phyloP scores from a whole-genome alignment of 2,888 invertebrate genomes.

The Ormyrus thymus region DNA sequence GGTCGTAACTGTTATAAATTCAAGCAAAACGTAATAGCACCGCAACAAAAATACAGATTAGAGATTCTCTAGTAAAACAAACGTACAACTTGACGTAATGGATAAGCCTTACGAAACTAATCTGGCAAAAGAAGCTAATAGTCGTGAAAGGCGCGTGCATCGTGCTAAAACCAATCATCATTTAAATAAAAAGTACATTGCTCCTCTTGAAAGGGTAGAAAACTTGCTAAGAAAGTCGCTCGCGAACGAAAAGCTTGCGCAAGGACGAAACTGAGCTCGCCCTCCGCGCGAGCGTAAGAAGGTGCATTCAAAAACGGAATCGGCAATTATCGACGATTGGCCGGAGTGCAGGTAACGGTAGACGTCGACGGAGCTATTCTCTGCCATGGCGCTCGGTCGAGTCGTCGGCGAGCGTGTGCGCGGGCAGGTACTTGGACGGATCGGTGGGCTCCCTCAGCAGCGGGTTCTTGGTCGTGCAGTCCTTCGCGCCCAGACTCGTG shows the following conservation, averaged over 20 bases:
- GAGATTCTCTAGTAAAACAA: slow-evolving; percentile 34
- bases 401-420: slow-evolving; percentile 67
- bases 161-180: slow-evolving; percentile 5
- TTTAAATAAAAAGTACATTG: neutral
- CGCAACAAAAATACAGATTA: slow-evolving; percentile 9
- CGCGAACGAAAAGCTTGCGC: too few species aligned
- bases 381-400: slow-evolving; percentile 70
- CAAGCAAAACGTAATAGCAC: slow-evolving; percentile 4
- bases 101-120: slow-evolving; percentile 40
- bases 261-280: too few species aligned
- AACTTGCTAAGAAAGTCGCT: too few species aligned
- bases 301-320: too few species aligned
- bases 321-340: too few species aligned
- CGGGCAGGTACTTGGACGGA: slow-evolving; percentile 67
- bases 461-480: slow-evolving; percentile 68
- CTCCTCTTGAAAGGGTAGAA: too few species aligned
- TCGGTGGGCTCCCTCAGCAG: slow-evolving; percentile 66
- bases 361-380: too few species aligned
- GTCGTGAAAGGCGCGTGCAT: slow-evolving; percentile 19
- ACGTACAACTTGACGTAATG: slow-evolving; percentile 38
- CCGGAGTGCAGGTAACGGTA: too few species aligned
- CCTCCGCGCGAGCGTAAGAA: too few species aligned
- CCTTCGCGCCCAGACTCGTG: slow-evolving; percentile 68
- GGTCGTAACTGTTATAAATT: slow-evolving; percentile 1
- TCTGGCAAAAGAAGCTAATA: slow-evolving; percentile 2